Evolutionary conservation across 2,888 invertebrate species (phyloP).

Genomic region (Oscheius sp.): DNA sequence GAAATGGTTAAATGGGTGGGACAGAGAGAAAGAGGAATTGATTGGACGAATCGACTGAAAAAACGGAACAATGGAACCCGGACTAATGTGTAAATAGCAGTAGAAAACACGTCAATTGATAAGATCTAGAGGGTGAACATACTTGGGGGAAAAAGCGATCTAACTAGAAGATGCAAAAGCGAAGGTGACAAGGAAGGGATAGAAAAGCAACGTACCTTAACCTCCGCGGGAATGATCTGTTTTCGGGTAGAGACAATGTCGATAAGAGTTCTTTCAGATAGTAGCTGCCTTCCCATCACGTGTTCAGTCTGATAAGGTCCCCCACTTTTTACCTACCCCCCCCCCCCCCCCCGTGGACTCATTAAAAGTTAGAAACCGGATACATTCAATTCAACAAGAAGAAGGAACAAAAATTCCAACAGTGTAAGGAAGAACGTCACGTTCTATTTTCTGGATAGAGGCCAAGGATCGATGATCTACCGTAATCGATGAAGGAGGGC

Average conservation of each 20-base stretch:
- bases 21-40: background rate
- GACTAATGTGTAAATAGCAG: background rate
- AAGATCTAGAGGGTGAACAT: background rate
- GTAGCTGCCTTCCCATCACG: conserved; percentile 5
- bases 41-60: background rate
- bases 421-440: background rate
- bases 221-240: conserved; percentile 10
- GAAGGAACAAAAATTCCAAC: background rate
- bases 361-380: background rate
- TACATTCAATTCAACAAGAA: background rate
- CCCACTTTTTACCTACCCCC: too few species aligned
- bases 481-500: too few species aligned
- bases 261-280: conserved; percentile 15
- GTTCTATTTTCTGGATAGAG: background rate
- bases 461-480: too few species aligned
- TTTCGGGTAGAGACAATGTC: conserved; percentile 23
- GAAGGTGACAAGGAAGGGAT: background rate
- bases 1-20: background rate
- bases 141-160: background rate
- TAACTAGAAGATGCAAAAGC: background rate
- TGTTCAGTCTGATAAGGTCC: background rate
- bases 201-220: background rate
- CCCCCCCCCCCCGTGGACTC: background rate
- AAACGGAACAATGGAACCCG: too few species aligned
- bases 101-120: background rate